phyloP scores from a whole-genome alignment of 2,888 invertebrate genomes.

The Anorthoa munda region DNA sequence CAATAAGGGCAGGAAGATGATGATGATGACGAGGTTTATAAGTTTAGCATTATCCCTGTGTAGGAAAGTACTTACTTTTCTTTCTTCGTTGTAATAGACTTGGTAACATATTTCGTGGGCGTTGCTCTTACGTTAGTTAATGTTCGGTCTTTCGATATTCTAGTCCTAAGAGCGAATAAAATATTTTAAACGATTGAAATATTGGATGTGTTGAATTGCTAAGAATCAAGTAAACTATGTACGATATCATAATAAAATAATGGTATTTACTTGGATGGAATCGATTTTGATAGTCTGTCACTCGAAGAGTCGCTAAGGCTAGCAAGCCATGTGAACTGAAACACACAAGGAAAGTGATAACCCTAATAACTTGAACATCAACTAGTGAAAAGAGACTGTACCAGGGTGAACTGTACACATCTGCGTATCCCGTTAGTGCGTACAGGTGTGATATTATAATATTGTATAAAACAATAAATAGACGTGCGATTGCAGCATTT shows the following conservation, averaged over 20 bases:
- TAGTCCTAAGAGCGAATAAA: slow-evolving; percentile 74
- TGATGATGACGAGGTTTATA: background rate
- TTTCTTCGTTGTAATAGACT: slow-evolving; percentile 78
- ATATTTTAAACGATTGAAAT: background rate
- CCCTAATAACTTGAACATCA: too few species aligned
- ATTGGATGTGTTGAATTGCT: background rate
- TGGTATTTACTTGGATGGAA: slow-evolving; percentile 73
- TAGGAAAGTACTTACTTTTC: slow-evolving; percentile 78
- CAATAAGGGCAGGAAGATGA: too few species aligned
- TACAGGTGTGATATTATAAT: too few species aligned
- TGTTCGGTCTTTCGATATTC: slow-evolving; percentile 78
- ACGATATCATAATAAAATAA: background rate
- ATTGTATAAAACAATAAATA: too few species aligned
- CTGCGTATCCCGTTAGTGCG: too few species aligned
- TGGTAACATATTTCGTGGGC: slow-evolving; percentile 77
- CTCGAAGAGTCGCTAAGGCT: slow-evolving; percentile 77
- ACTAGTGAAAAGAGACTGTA: too few species aligned
- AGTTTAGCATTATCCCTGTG: background rate
- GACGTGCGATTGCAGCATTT: too few species aligned
- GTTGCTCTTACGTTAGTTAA: slow-evolving; percentile 74
- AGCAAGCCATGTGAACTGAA: slow-evolving; percentile 85
- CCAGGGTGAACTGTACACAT: too few species aligned
- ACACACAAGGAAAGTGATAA: slow-evolving; percentile 13
- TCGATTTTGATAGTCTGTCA: slow-evolving; percentile 79
- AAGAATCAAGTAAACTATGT: background rate